Evolutionary conservation across 1,140 invertebrate genomes (phyloP), one percentile per base, ranked within the genome.

Genomic region (Trichonephila clavata): DNA sequence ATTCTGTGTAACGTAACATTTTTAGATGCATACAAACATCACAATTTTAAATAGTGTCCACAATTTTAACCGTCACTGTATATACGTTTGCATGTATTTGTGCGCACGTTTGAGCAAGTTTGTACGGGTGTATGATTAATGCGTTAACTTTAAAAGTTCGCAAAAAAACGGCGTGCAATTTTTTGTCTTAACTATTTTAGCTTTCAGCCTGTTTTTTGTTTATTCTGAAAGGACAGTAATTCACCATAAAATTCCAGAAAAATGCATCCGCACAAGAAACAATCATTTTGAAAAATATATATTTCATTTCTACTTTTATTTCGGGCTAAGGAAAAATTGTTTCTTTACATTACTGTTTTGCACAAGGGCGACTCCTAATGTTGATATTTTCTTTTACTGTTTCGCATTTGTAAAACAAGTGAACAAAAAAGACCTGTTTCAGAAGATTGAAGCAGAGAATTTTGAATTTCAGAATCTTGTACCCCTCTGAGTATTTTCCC

Each of bases 371-470:
- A 50, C 81, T 57, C 39, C n/a, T 57, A 84, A 84, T 20, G 13
- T 57, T 84, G 39, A 24, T 50, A 57, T 57, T 84, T 24, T 84
- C 50, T 59, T 83, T 84, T 83, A 21, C 21, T 43, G 21, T 59
- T 59, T 84, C 81, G 24, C 81, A 57, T 84, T 84, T 84, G 81
- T 84, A 84, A 83, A 84, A 84, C 81, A 84, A 84, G 39, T 57
- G 81, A 84, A 84, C 39, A 84, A 84, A 84, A 83, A 39, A 77
- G 21, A 14, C 13, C 27, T 77, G 24, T 71, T 77, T 77, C 43
- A 84, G 43, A 84, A 84, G 81, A 84, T 84, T 84, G 50, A 84
- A 84, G 81, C 50, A 43, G 57, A 57, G 81, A 84, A 84, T 84
- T 84, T 84, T 84, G 50, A 59, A 84, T 84, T 84, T 84, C 81